These are phyloP conservation scores for Tragelaphus strepsiceros DNA, from an alignment of 2,113 vertebrate genomes.

Conservation along the genomic window DNA sequence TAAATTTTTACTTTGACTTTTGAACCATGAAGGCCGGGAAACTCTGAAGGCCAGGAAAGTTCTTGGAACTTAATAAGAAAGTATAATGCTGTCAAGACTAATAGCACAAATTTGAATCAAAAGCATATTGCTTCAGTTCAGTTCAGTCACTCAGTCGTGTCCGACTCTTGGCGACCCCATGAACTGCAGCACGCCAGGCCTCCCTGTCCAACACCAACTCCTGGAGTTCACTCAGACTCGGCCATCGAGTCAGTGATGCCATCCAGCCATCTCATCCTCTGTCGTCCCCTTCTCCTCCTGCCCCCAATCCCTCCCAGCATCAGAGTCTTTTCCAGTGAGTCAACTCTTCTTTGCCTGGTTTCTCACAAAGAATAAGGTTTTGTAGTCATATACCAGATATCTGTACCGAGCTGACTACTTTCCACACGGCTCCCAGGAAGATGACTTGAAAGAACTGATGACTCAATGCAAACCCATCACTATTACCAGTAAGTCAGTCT, in stretches of 20 bases:
- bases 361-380: background rate
- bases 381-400: background rate
- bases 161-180: no score
- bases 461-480: background rate
- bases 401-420: background rate
- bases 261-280: no score
- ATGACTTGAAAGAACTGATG: background rate
- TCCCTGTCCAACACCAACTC: no score
- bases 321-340: no score
- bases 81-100: background rate
- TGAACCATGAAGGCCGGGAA: background rate
- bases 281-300: no score
- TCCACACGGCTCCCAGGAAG: background rate
- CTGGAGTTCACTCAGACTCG: no score
- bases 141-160: no score
- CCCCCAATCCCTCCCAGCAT: no score
- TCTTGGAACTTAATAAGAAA: slow-evolving; percentile 19
- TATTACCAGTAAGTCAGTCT: background rate
- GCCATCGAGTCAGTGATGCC: no score
- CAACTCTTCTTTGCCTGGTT: background rate
- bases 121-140: background rate
- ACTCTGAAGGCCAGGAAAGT: background rate
- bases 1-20: slow-evolving; percentile 6
- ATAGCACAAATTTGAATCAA: background rate
- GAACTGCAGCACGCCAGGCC: no score